Conservation (phyloP, 2,113 vertebrate genomes). For the Eonycteris spelaea region DNA sequence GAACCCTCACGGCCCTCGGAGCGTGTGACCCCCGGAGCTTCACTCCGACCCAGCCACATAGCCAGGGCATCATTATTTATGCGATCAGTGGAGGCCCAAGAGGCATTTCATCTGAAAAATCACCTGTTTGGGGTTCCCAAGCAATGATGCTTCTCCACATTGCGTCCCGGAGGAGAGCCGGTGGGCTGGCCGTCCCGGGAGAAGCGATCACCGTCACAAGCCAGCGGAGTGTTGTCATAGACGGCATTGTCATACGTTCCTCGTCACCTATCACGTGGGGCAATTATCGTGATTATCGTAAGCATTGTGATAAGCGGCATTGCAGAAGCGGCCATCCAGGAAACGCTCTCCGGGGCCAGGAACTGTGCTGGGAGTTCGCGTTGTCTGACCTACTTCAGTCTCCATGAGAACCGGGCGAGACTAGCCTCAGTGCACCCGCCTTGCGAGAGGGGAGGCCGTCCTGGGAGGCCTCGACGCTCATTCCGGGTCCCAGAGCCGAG, state of each 20-base stretch:
- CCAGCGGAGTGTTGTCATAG: background rate
- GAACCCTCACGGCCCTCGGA: no score
- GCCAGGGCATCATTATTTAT: no score
- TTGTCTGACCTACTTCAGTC: background rate
- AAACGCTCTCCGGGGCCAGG: background rate
- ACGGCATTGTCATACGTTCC: background rate
- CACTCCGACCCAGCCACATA: background rate
- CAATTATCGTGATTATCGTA: no score
- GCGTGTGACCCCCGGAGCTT: no score
- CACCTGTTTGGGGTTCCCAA: background rate
- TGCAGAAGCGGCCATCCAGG: background rate
- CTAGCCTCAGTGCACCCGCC: accelerated
- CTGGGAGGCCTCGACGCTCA: no score
- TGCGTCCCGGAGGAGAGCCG: background rate
- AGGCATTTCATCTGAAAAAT: background rate
- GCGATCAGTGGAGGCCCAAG: background rate
- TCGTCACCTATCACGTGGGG: background rate
- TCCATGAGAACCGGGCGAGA: background rate
- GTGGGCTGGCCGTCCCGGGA: background rate
- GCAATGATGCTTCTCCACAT: background rate
- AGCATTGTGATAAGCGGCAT: no score
- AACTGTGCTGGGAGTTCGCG: background rate
- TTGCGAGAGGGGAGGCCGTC: no score
- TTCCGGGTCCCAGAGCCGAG: background rate
- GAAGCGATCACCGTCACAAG: background rate